Conservation (phyloP, 2,888 invertebrate species). For the Tipula confusa region DNA sequence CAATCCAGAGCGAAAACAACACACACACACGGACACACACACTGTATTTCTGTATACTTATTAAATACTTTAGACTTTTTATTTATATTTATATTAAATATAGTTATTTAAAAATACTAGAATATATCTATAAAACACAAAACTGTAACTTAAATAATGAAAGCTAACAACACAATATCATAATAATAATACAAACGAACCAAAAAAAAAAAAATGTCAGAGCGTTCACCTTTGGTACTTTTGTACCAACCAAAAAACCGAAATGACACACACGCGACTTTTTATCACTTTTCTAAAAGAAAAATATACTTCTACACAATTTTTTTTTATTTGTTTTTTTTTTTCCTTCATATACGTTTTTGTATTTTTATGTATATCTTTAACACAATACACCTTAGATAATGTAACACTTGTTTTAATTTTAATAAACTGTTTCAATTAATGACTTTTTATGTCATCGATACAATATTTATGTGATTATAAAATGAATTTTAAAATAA, state of each 20-base stretch:
- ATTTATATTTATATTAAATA: background rate
- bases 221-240: conserved; percentile 32
- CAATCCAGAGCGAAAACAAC: background rate
- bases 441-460: background rate
- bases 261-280: conserved; percentile 30
- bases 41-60: background rate
- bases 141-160: background rate
- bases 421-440: background rate
- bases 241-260: conserved; percentile 29
- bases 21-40: background rate
- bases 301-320: conserved; percentile 1
- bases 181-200: background rate
- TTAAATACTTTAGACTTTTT: background rate
- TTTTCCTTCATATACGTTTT: background rate
- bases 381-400: background rate
- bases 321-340: conserved; percentile 27
- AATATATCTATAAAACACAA: background rate
- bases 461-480: background rate
- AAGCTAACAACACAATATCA: background rate
- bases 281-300: conserved; percentile 25
- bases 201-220: conserved; percentile 30
- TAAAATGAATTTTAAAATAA: background rate
- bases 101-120: background rate
- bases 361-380: background rate
- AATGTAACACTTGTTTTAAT: background rate